Evolutionary conservation across 2,888 invertebrate genomes (phyloP), one percentile per base, ranked within the genome.

Genomic region (Sesia apiformis): DNA sequence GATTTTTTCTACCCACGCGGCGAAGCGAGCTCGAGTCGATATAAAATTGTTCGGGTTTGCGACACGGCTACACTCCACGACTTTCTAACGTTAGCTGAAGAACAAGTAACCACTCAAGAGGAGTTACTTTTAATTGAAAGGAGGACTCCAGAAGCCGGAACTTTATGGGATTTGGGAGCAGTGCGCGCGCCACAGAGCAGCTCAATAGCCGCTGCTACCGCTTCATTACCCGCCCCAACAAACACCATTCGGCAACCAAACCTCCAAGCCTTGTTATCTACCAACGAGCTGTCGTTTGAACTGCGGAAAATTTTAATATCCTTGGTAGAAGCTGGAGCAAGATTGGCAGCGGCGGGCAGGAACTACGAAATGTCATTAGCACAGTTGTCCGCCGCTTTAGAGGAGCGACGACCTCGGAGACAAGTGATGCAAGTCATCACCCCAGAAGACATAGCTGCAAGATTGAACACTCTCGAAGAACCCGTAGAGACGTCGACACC

Each of bases 241-340:
- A 75, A 70, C 56, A 56, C 72, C 0, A 62, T 79, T 0, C 63
- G 82, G 4, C 88, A 88, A 55, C 89, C 88, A 0, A 85, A 89
- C 53, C 67, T 89, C 0, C 88, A 88, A 55, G 81, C 89, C 0
- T 58, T 89, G 3, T 64, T 89, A 0, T 84, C 89, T 0, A 89
- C 89, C 0, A 88, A 89, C 55, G 89, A 89, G 58, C 55, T 89
- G 3, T 81, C 88, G 0, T 82, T 74, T 41, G 89, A 89, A 56
- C 59, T 89, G 43, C 65, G 77, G 3, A 89, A 89, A 59, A 89
- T 89, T 39, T 60, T 89, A 0, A 89, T 89, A 60, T 87, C 88
- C 1, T 60, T 89, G 38, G 80, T 89, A 40, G 88, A 88, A 69
- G 87, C 86, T 0, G 89, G 89, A 0, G 89, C 89, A 0, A 63